Base-by-base conservation (phyloP, 2,113 vertebrate species). In the Rutilus rutilus region DNA sequence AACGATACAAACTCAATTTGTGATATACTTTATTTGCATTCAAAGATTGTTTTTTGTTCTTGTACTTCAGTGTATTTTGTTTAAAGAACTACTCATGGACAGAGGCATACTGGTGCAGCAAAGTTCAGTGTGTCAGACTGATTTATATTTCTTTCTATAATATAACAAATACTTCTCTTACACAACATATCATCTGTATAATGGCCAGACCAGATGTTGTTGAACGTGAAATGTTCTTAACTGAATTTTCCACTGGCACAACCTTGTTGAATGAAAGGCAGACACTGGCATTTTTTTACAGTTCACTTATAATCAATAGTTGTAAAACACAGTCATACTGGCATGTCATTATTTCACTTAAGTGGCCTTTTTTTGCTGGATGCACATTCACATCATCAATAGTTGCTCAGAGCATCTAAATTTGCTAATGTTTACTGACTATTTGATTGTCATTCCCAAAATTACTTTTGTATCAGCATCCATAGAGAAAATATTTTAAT, bases 211-310 rank as follows among this genome's bases (percentile, higher is more conserved):
- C 76, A 78, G 76, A 78, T 78, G 76, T 78, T 59, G 75, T 33
- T 57, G 52, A 54, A 54, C 19, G 25, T 54, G 47, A 78, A 59
- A 42, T 62, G 27, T 39, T 78, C 27, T 78, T 33, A 42, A 39
- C 77, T 60, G 57, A 45, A 64, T 80, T 80, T 80, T 80, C 78
- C 78, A 80, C 59, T 80, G 57, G 78, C 57, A 80, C 23, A 60
- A 64, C 11, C 59, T 25, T 45, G 10, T 45, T 59, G 57, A 64
- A 64, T 60, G 30, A 78, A 33, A 59, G 11, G 75, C 27, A 77
- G 52, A 78, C 52, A 36, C 50, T 36, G 76, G 30, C 52, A 78
- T 39, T 59, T 39, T 59, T 77, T 57, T n/a, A 54, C 27, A 23
- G 19, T n/a, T 23, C 54, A n/a, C 52, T 78, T 19, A 36, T n/a